Evolutionary conservation across 2,888 invertebrate species (phyloP).

Genomic region (Buathra laborator): DNA sequence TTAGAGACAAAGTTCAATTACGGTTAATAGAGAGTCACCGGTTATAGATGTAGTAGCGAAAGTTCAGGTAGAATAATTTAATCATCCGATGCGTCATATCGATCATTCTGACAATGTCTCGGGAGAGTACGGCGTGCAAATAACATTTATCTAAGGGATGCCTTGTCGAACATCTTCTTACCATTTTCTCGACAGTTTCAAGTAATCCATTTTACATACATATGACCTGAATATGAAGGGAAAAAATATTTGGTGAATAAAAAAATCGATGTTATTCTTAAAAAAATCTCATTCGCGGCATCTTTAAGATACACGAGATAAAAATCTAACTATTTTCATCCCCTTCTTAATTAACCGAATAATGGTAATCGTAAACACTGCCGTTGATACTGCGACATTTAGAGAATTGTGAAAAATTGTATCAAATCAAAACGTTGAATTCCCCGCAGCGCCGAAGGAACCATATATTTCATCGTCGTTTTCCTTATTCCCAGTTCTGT

Average conservation of each 20-base stretch:
- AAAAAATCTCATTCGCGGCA: too few relatives aligned
- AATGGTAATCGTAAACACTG: too few relatives aligned
- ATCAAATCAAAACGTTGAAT: conserved; percentile 25
- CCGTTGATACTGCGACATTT: neutral
- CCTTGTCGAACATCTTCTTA: too few relatives aligned
- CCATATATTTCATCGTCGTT: conserved; percentile 18
- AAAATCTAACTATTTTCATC: too few relatives aligned
- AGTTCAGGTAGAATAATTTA: neutral
- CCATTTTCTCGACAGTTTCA: too few relatives aligned
- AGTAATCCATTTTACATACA: too few relatives aligned
- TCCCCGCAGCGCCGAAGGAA: conserved; percentile 13
- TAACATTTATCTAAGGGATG: neutral
- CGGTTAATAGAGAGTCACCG: neutral
- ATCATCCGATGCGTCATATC: conserved; percentile 27
- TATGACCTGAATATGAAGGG: too few relatives aligned
- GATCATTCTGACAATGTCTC: conserved; percentile 2
- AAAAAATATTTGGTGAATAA: too few relatives aligned
- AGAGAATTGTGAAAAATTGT: neutral
- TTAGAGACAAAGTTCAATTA: conserved; percentile 9
- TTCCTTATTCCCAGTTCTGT: conserved; percentile 22
- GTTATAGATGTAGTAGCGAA: neutral
- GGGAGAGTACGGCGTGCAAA: neutral
- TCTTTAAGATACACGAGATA: too few relatives aligned
- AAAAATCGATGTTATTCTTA: too few relatives aligned
- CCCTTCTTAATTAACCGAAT: too few relatives aligned